These are phyloP conservation scores for Paracanthobrama guichenoti DNA, from an alignment of 2,113 vertebrate species.

Conservation along the genomic window DNA sequence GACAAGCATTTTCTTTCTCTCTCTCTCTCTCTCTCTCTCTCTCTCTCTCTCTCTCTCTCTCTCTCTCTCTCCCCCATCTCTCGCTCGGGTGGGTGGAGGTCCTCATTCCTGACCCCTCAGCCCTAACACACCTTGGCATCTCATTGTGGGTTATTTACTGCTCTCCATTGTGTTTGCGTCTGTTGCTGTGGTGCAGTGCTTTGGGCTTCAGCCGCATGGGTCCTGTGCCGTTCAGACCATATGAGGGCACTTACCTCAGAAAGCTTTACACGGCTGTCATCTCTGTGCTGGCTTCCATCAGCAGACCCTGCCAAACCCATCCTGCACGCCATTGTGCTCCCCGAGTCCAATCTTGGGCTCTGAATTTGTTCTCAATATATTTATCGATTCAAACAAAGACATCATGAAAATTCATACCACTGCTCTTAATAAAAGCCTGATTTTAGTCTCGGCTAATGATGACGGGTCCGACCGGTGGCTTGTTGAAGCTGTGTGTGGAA, in stretches of 20 bases:
- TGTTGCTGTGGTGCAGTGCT: too few relatives aligned
- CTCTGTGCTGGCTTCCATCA: conserved; percentile 2
- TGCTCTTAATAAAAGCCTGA: background rate
- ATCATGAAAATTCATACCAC: background rate
- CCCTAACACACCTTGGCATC: conserved; percentile 77
- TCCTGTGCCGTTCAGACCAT: background rate
- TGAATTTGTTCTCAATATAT: background rate
- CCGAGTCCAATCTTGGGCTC: background rate
- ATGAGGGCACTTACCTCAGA: conserved; percentile 6
- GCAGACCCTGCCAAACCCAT: background rate
- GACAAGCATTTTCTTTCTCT: too few relatives aligned
- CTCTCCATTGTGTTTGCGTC: background rate
- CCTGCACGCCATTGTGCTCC: background rate
- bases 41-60: too few relatives aligned
- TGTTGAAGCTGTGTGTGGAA: background rate
- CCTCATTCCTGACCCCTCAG: conserved; percentile 69
- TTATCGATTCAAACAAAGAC: background rate
- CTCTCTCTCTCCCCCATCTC: background rate
- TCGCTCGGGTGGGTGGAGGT: background rate
- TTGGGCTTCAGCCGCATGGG: background rate
- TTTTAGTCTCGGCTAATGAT: too few relatives aligned
- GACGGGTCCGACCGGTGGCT: background rate
- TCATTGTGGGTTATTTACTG: conserved; percentile 77
- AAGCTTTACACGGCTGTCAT: background rate
- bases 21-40: too few relatives aligned